Evolutionary conservation across 2,888 invertebrate species (phyloP), one percentile per base, ranked within the genome.

Genomic region (Drosophila atripex): DNA sequence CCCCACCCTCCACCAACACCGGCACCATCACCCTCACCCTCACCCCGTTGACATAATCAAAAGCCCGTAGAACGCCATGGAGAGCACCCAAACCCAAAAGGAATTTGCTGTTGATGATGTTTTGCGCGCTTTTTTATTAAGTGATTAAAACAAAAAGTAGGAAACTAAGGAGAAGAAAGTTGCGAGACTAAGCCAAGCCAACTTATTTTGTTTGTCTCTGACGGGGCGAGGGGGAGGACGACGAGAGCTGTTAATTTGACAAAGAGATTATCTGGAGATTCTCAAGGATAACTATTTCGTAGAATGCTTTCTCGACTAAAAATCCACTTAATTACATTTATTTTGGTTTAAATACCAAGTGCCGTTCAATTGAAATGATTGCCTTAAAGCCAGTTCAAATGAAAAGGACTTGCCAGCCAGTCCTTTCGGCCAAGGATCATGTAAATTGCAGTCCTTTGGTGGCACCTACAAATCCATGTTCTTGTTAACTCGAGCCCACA

Each of bases 101-200:
- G 53, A 71, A 63, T 71, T 71, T 61, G 66, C 63, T 60, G 65
- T 65, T 73, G 58, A 76, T 73, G 73, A 76, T 73, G 72, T 56
- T 57, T 41, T 71, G 65, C 51, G 59, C 66, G 43, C 56, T 35
- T 54, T 54, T 60, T 71, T 61, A 71, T 71, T 57, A 63, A 71
- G 71, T 57, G 71, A 71, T 71, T 71, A 71, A 41, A 52, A 52
- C 53, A n/a, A 23, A 71, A 61, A 53, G 18, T 18, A 14, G 18
- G 46, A 25, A 41, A 43, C 30, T 53, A 49, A 11, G 30, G 5
- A 47, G 7, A 2, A 43, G 54, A 43, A 30, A 69, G 52, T 47
- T 45, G 38, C 21, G 49, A 32, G 28, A 18, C 54, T 46, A 38
- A 41, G 41, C 41, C 11, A 41, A 50, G 2, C 23, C 21, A 8